Evolutionary conservation across 2,113 vertebrate genomes (phyloP).

Genomic region (Callorhinus ursinus): DNA sequence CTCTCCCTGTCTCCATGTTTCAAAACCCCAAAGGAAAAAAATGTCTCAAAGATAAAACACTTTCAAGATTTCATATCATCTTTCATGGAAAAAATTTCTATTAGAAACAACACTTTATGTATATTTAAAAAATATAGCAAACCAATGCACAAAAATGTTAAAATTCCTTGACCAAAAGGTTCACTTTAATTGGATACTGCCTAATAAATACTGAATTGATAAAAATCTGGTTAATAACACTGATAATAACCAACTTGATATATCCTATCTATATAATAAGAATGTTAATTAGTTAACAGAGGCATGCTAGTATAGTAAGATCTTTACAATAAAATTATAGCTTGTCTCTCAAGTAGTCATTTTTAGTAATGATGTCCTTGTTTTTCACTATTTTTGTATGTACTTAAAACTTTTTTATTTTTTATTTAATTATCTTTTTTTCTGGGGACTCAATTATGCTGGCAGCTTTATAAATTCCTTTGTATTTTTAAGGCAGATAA

Average conservation of each 20-base stretch:
- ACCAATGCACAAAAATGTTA: neutral
- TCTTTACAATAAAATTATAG: conserved; percentile 22
- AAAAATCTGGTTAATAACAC: conserved; percentile 1
- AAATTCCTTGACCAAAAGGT: neutral
- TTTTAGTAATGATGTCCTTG: conserved; percentile 56
- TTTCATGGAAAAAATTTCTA: neutral
- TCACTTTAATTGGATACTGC: neutral
- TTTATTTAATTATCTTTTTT: conserved; percentile 44
- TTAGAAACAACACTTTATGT: neutral
- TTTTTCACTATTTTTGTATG: conserved; percentile 45
- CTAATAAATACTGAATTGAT: neutral
- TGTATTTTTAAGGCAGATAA: conserved; percentile 47
- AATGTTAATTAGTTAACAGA: neutral
- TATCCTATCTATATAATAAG: neutral
- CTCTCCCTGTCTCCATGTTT: neutral
- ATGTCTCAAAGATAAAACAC: neutral
- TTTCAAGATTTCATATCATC: neutral
- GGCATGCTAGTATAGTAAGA: neutral
- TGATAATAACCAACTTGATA: neutral
- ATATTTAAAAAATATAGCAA: neutral
- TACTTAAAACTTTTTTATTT: conserved; percentile 18
- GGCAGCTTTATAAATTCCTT: conserved; percentile 31
- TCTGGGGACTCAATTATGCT: conserved; percentile 51
- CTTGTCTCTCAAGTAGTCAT: conserved; percentile 52
- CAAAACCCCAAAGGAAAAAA: neutral